Percentiles rank a stretch among this genome's conserved stretches.
phyloP scores from a whole-genome alignment of 1,140 invertebrate species.

The Apis mellifera region DNA sequence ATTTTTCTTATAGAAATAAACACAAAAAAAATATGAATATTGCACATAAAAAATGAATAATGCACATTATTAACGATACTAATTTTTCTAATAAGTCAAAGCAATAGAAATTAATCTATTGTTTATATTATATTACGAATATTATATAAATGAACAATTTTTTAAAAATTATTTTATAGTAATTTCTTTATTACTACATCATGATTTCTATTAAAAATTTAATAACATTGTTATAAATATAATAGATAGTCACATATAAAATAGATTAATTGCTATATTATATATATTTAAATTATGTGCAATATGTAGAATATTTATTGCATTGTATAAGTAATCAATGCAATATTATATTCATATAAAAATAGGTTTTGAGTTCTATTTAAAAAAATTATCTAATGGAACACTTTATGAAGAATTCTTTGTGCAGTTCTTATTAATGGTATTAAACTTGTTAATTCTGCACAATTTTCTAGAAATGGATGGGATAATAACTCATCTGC shows the following conservation, averaged over 20 bases:
- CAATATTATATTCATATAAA: neutral
- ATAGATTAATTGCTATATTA: neutral
- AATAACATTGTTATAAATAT: conserved; percentile 16
- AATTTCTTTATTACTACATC: neutral
- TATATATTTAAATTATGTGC: neutral
- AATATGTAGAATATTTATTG: neutral
- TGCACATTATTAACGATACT: conserved; percentile 8
- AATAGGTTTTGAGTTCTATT: neutral
- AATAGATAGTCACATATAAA: neutral
- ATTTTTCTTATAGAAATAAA: conserved; percentile 22
- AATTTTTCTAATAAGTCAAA: neutral
- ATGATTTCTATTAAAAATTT: conserved; percentile 3
- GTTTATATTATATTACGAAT: neutral
- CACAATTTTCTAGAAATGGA: conserved; percentile 93
- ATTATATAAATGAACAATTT: neutral
- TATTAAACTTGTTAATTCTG: conserved; percentile 91
- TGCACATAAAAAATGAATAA: conserved; percentile 27
- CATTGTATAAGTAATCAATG: neutral
- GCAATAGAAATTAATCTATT: neutral
- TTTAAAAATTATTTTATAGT: neutral
- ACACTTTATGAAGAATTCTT: conserved; percentile 86
- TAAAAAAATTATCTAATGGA: conserved; percentile 28
- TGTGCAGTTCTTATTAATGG: conserved; percentile 96
- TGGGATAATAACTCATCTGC: conserved; percentile 93
- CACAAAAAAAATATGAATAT: conserved; percentile 34